A percentile compares a stretch with the other conserved stretches of the same genome.
phyloP scores from a whole-genome alignment of 2,888 invertebrate species.

The Caenorhabditis sinica region DNA sequence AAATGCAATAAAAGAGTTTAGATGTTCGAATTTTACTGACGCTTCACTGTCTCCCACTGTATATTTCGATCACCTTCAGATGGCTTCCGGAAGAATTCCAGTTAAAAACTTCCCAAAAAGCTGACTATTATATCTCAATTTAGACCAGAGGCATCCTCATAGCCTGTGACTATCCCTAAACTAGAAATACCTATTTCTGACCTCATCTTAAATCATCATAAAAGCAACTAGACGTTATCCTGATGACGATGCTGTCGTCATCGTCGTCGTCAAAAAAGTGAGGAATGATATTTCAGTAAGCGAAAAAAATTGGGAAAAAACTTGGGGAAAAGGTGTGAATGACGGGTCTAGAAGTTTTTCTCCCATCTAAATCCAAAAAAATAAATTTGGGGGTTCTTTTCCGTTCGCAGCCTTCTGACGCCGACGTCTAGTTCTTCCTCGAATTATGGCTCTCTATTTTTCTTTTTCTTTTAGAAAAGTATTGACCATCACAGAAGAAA shows the following conservation, averaged over 20 bases:
- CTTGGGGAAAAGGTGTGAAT: constrained; percentile 42
- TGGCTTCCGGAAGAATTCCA: no score
- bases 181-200: neutral
- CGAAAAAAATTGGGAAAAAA: constrained; percentile 10
- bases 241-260: constrained; percentile 4
- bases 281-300: constrained; percentile 14
- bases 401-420: constrained; percentile 17
- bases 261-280: constrained; percentile 10
- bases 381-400: constrained; percentile 60
- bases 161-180: no score
- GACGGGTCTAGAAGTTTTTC: constrained; percentile 41
- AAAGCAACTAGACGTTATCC: neutral
- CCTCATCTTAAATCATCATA: constrained; percentile 1
- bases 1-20: no score
- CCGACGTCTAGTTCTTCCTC: constrained; percentile 13
- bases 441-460: constrained; percentile 7
- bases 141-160: no score
- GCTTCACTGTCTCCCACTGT: no score
- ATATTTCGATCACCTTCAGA: no score
- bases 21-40: no score
- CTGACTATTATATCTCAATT: no score
- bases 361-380: neutral
- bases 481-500: constrained; percentile 34
- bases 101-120: no score
- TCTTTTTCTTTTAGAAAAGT: constrained; percentile 6